Percentiles rank a stretch among this genome's conserved stretches.
phyloP scores from a whole-genome alignment of 2,113 vertebrate species.

The Paramisgurnus dabryanus region DNA sequence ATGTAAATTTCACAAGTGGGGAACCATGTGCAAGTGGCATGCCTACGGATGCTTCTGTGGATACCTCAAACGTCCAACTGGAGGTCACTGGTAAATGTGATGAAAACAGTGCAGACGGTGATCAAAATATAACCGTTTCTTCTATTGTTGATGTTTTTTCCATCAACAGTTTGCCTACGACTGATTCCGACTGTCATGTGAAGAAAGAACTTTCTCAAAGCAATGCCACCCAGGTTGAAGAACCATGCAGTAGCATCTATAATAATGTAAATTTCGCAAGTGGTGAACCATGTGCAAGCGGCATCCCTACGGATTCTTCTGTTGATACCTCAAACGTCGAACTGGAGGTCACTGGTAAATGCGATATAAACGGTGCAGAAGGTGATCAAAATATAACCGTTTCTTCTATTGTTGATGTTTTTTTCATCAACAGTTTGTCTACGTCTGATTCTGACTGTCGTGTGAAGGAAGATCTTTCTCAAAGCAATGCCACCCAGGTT shows the following conservation, averaged over 20 bases:
- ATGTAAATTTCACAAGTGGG: background rate
- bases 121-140: too few species aligned
- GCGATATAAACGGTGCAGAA: background rate
- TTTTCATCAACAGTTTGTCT: background rate
- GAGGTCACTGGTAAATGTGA: background rate
- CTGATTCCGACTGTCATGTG: background rate
- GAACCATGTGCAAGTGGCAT: background rate
- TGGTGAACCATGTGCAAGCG: background rate
- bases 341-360: background rate
- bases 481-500: background rate
- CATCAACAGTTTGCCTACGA: background rate
- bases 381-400: background rate
- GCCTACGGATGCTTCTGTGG: background rate
- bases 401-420: background rate
- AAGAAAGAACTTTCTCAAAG: background rate
- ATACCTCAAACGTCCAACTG: background rate
- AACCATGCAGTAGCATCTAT: too few species aligned
- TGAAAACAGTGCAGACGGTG: background rate
- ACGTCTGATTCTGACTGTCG: background rate
- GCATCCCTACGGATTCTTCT: background rate
- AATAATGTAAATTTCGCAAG: background rate
- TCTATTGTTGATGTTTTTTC: background rate
- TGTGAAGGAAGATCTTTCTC: background rate
- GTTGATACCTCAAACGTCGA: background rate
- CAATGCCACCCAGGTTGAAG: too few species aligned